phyloP scores from a whole-genome alignment of 2,797 vertebrate species.

The Pteronotus mesoamericanus region DNA sequence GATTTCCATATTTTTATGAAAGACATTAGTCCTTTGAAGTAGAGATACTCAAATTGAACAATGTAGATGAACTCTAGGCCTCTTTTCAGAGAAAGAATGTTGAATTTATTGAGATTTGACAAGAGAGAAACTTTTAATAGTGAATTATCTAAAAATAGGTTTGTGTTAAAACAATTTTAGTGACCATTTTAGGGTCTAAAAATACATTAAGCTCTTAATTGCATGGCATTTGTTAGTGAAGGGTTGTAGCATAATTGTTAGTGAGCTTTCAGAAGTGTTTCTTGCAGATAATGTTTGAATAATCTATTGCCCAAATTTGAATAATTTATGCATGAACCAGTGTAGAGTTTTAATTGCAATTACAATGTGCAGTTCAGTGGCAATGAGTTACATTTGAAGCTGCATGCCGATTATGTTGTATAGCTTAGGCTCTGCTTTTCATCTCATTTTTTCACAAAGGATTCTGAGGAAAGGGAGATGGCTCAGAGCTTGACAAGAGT shows the following conservation, averaged over 20 bases:
- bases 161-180: slow-evolving; percentile 65
- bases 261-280: slow-evolving; percentile 80
- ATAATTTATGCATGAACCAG: slow-evolving; percentile 84
- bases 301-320: slow-evolving; percentile 82
- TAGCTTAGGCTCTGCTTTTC: slow-evolving; percentile 67
- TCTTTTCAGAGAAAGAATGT: not conserved
- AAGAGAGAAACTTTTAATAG: slow-evolving; percentile 33
- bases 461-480: slow-evolving; percentile 68
- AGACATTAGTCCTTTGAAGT: slow-evolving; percentile 34
- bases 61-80: slow-evolving; percentile 14
- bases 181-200: slow-evolving; percentile 56
- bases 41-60: slow-evolving; percentile 25
- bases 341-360: slow-evolving; percentile 83
- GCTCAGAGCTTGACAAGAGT: slow-evolving; percentile 76
- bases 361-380: slow-evolving; percentile 77
- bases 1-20: slow-evolving; percentile 52
- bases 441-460: slow-evolving; percentile 77
- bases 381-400: slow-evolving; percentile 78
- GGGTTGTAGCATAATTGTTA: slow-evolving; percentile 67
- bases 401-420: slow-evolving; percentile 68
- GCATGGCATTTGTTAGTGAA: slow-evolving; percentile 69
- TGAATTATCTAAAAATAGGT: slow-evolving; percentile 44
- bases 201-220: slow-evolving; percentile 68
- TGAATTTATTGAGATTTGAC: slow-evolving; percentile 1
- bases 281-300: slow-evolving; percentile 83